These are phyloP conservation scores for Acrobasis suavella DNA, from an alignment of 2,888 invertebrate species.

Conservation along the genomic window DNA sequence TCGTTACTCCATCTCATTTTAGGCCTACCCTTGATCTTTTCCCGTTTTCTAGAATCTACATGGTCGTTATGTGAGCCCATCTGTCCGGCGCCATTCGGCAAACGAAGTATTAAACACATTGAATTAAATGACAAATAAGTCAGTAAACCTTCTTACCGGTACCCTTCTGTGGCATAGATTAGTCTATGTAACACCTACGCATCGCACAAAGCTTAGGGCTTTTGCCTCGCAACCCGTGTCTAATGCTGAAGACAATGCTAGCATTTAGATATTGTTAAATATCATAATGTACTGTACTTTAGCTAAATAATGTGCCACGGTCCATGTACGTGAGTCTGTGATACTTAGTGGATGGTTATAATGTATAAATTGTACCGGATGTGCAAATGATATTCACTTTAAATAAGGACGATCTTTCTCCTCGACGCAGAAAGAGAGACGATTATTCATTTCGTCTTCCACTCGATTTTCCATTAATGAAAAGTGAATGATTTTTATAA, in stretches of 20 bases:
- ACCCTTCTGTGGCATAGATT: conserved; percentile 34
- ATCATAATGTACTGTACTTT: conserved; percentile 65
- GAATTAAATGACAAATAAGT: too few species aligned
- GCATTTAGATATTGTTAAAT: conserved; percentile 75
- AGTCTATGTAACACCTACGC: conserved; percentile 65
- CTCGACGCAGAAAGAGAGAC: too few species aligned
- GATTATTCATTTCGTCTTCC: too few species aligned
- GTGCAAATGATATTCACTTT: background rate
- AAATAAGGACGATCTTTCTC: background rate
- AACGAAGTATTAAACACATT: too few species aligned
- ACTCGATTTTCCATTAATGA: too few species aligned
- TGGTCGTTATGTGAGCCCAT: too few species aligned
- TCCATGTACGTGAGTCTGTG: conserved; percentile 33
- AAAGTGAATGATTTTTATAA: too few species aligned
- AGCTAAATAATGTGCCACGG: conserved; percentile 60
- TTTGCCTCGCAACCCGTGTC: conserved; percentile 58
- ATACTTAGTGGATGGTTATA: background rate
- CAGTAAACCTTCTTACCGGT: too few species aligned
- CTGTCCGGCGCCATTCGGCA: too few species aligned
- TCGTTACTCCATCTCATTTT: too few species aligned
- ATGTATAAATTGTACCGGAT: background rate
- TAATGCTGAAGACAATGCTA: conserved; percentile 72
- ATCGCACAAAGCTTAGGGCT: conserved; percentile 47
- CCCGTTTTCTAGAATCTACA: too few species aligned
- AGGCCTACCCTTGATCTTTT: too few species aligned